Conservation (phyloP, 2,888 invertebrate genomes). For the Electrophaes corylata region DNA sequence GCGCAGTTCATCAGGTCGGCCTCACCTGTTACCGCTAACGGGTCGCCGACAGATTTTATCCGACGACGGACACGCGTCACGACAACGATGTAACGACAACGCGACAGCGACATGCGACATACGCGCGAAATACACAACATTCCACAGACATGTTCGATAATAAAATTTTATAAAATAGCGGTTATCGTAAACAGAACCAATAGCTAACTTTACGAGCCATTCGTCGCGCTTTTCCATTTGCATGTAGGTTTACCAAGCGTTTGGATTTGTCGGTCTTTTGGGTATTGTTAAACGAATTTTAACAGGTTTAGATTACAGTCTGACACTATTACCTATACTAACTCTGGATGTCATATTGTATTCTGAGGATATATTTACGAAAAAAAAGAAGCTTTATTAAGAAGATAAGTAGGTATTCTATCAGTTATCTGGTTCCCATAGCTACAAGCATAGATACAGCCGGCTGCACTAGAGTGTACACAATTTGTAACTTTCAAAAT, state of each 20-base stretch:
- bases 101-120: constrained; percentile 46
- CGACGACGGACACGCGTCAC: constrained; percentile 23
- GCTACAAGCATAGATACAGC: no score
- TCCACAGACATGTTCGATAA: constrained; percentile 54
- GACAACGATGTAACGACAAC: constrained; percentile 37
- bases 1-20: constrained; percentile 16
- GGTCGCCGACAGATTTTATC: constrained; percentile 32
- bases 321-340: not conserved
- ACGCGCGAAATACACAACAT: constrained; percentile 61
- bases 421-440: no score
- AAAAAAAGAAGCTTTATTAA: no score
- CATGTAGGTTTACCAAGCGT: constrained; percentile 51
- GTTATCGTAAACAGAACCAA: constrained; percentile 82
- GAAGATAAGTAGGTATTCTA: no score
- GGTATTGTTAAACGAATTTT: not conserved
- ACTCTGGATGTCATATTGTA: no score
- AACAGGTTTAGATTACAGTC: not conserved
- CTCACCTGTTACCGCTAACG: constrained; percentile 27
- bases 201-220: constrained; percentile 77
- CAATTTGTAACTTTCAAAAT: no score
- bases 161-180: constrained; percentile 78
- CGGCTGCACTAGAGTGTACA: no score
- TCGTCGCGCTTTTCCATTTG: constrained; percentile 77
- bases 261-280: constrained; percentile 5
- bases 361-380: no score